Evolutionary conservation across 2,888 invertebrate species (phyloP), one percentile per base, ranked within the genome.

Genomic region (Piscicola geometra): DNA sequence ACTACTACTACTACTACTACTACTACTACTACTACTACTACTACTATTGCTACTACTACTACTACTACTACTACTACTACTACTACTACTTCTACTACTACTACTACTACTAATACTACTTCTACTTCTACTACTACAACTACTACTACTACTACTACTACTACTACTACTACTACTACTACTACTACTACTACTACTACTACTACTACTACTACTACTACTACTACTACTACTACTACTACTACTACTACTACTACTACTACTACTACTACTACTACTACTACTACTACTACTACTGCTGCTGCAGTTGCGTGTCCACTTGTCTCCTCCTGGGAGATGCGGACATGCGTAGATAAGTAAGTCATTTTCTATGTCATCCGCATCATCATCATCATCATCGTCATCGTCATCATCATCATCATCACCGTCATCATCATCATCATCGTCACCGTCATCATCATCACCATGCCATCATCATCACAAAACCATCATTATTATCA

Each of bases 71-170:
- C 68, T 68, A 35, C 68, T 68, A 68, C 68, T 68, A 35, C 68
- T 68, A 35, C 68, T 68, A 35, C 68, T 18, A 35, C 68, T 68
- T 15, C 68, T 68, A 35, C 68, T 68, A 35, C 68, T 68, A 35
- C 68, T 68, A 68, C 68, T 68, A 68, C 68, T 68, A 68, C 68
- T 68, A 68, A 15, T 68, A 68, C 68, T 68, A 68, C 68, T 68
- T 28, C 68, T 68, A 68, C 68, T 68, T 28, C 68, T 68, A 68
- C 68, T 68, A 68, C 68, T 68, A 68, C 68, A 28, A 28, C 12
- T 68, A 68, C 68, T 68, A 68, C 68, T 68, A 68, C 68, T 68
- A 68, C 68, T 68, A 68, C 68, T 68, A 68, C 68, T 68, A 68
- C 68, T 18, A 68, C 68, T 68, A 68, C 68, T 68, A 68, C 12